Base-by-base conservation (phyloP, 2,888 invertebrate species). In the Pristionchus fissidentatus region DNA sequence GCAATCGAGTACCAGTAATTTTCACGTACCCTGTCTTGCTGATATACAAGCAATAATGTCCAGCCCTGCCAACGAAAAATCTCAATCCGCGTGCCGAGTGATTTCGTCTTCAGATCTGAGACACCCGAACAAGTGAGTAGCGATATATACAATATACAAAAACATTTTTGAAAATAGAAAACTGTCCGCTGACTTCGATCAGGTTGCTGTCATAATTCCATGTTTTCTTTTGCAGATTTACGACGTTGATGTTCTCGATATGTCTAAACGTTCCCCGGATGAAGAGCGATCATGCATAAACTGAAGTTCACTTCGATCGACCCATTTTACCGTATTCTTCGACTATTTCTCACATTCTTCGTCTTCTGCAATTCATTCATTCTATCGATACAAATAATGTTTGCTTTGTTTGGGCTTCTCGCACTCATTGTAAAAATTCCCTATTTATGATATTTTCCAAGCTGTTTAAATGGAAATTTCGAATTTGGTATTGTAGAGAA, bases 51-150 rank as follows among this genome's bases (percentile, higher is more conserved):
- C 1, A n/a, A n/a, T 46, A 1, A 57, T n/a, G 3, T 81, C 13
- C 32, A 81, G 81, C 60, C 66, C 3, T 81, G 81, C 32, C 81
- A 81, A 66, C 60, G 81, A 26, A 81, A 81, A 22, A 46, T 62
- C 10, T 46, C 62, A 7, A 46, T 81, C 46, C 81, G 62, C 43
- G 49, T 81, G 26, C 81, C 81, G 3, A 66, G 62, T 46, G n/a
- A 35, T n/a, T 81, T 46, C 49, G 35, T 81, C 3, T 77, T 26
- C 29, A 46, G 75, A 49, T 77, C 75, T 8, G 29, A 46, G 4
- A 49, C 49, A 35, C 75, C 75, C 19, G 15, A 26, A 1, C 46
- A 29, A 32, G 75, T 77, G 1, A 1, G 8, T 49, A n/a, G n/a
- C n/a, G n/a, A n/a, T n/a, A n/a, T n/a, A n/a, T n/a, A n/a, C n/a